A percentile compares a stretch with the other conserved stretches of the same genome.
Conservation (phyloP, 2,888 invertebrate genomes). For the Branchipolynoe longqiensis region DNA sequence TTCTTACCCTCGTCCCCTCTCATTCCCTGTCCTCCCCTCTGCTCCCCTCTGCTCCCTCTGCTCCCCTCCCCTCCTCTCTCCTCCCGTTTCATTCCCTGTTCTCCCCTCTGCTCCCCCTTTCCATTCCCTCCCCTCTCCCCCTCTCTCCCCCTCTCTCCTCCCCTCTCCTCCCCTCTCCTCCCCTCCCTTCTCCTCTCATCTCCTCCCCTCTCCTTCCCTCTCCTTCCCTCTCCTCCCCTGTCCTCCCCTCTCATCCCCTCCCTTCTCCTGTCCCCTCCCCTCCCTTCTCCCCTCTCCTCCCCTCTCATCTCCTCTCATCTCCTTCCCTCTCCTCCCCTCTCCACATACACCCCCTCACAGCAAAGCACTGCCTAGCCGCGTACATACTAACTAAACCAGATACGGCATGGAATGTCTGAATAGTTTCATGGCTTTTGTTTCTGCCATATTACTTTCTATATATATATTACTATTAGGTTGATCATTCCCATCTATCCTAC, state of each 20-base stretch:
- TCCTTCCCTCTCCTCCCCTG: background rate
- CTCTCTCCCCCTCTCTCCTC: background rate
- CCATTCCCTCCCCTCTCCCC: background rate
- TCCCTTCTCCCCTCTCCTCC: background rate
- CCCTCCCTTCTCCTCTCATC: background rate
- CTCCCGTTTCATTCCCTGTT: background rate
- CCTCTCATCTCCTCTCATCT: background rate
- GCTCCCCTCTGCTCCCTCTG: background rate
- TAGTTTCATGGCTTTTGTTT: no score
- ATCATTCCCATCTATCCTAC: no score
- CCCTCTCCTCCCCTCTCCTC: background rate
- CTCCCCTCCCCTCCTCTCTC: background rate
- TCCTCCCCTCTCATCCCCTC: background rate
- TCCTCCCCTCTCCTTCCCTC: background rate
- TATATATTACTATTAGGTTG: no score
- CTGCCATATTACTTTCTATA: no score
- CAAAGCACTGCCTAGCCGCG: background rate
- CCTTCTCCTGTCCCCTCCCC: background rate
- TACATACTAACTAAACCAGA: no score
- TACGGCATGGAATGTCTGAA: no score
- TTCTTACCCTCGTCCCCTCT: constrained; percentile 1
- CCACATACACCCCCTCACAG: background rate
- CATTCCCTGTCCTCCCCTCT: background rate
- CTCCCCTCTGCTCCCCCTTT: no score
- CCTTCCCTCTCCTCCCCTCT: background rate